A percentile compares a stretch with the other conserved stretches of the same genome.
These are phyloP conservation scores for Dryococelus australis DNA, from an alignment of 2,888 invertebrate genomes.

Conservation along the genomic window DNA sequence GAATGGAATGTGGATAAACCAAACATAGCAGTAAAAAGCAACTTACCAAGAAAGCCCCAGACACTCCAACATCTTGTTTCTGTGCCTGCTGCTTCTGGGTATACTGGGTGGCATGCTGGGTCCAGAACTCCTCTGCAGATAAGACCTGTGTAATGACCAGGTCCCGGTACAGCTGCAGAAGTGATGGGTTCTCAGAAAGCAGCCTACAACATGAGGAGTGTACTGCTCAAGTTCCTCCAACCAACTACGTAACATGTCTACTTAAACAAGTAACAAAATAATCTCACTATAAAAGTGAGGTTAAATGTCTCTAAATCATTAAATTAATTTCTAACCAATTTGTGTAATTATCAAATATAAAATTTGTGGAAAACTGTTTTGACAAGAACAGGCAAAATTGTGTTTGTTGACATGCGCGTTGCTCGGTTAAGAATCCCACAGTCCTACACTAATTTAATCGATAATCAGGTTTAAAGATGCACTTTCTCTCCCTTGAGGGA, in stretches of 20 bases:
- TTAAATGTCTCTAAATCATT: neutral
- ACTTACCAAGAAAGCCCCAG: conserved; percentile 68
- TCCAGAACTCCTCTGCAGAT: conserved; percentile 98
- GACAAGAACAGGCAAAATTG: too few species aligned
- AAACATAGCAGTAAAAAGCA: neutral
- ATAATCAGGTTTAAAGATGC: too few species aligned
- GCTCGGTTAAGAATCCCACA: too few species aligned
- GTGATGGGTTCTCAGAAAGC: conserved; percentile 86
- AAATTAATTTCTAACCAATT: too few species aligned
- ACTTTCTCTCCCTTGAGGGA: too few species aligned
- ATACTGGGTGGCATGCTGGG: conserved; percentile 82
- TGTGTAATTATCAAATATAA: too few species aligned
- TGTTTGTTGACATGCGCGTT: too few species aligned
- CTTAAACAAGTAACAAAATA: neutral
- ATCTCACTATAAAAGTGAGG: conserved; percentile 21
- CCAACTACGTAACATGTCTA: too few species aligned
- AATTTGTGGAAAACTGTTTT: too few species aligned
- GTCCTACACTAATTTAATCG: too few species aligned
- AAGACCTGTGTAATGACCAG: conserved; percentile 96
- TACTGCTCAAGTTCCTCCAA: neutral
- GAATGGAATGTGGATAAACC: too few species aligned
- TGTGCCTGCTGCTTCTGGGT: conserved; percentile 72
- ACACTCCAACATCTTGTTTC: conserved; percentile 86
- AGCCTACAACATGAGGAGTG: conserved; percentile 64
- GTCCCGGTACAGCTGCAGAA: conserved; percentile 95